phyloP scores from a whole-genome alignment of 2,888 invertebrate species.

The Drosophila tanythrix region DNA sequence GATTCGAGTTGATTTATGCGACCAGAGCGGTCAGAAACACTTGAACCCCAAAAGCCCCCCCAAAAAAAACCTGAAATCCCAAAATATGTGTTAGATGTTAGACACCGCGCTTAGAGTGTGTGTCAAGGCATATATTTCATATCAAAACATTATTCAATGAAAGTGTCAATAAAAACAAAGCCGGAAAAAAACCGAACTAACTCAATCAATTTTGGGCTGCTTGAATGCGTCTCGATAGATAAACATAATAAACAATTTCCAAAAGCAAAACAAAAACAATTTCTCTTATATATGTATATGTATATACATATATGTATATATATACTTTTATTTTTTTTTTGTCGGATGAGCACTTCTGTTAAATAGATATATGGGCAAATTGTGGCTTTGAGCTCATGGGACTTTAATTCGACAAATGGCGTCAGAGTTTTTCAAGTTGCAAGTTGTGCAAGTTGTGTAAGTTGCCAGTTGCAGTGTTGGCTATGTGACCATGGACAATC shows the following conservation, averaged over 20 bases:
- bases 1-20: constrained; percentile 68
- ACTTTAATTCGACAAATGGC: constrained; percentile 33
- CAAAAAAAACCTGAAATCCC: constrained; percentile 1
- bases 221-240: constrained; percentile 39
- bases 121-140: constrained; percentile 52
- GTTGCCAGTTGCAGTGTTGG: constrained; percentile 15
- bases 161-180: constrained; percentile 66
- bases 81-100: constrained; percentile 10
- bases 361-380: constrained; percentile 7
- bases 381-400: constrained; percentile 26
- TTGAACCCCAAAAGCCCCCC: constrained; percentile 40
- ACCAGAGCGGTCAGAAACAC: constrained; percentile 63
- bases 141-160: constrained; percentile 75
- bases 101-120: constrained; percentile 33
- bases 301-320: not conserved
- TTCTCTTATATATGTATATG: not conserved
- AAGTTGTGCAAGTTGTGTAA: constrained; percentile 3
- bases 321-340: not conserved
- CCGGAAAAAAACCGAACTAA: constrained; percentile 42
- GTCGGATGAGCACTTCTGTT: not conserved
- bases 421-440: constrained; percentile 11
- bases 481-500: constrained; percentile 26
- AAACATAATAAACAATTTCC: constrained; percentile 71
- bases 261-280: constrained; percentile 36
- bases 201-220: constrained; percentile 72